These are phyloP conservation scores for Apodemus speciosus DNA, from an alignment of 2,113 vertebrate species.

Conservation along the genomic window DNA sequence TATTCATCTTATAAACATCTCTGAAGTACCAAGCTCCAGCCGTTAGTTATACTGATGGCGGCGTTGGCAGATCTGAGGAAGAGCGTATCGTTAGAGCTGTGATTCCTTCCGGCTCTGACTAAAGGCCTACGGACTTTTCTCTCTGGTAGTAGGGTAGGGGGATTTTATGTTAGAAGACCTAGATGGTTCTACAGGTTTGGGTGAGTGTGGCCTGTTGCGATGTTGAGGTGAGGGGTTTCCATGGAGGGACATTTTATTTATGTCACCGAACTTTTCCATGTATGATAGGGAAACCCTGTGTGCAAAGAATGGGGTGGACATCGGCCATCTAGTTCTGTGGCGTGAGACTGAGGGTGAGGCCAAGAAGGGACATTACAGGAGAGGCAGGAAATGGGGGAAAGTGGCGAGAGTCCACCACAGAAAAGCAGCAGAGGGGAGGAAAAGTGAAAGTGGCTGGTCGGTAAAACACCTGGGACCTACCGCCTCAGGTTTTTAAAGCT, in stretches of 20 bases:
- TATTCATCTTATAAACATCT: rapidly evolving
- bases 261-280: neutral
- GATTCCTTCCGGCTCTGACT: rapidly evolving
- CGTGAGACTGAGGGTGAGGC: neutral
- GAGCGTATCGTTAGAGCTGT: neutral
- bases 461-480: neutral
- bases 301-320: too few species aligned
- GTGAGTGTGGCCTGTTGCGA: too few species aligned
- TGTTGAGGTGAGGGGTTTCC: rapidly evolving
- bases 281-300: neutral
- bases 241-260: neutral
- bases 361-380: too few species aligned
- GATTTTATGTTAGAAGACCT: rapidly evolving
- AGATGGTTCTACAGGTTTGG: neutral
- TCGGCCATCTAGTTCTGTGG: neutral
- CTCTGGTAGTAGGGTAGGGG: rapidly evolving
- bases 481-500: neutral
- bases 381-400: neutral
- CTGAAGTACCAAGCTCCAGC: rapidly evolving
- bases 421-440: neutral
- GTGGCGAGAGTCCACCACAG: neutral
- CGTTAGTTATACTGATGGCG: neutral
- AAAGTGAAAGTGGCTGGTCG: neutral
- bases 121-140: neutral
- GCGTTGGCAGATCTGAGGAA: neutral